Percentiles rank a stretch among this genome's conserved stretches.
phyloP scores from a whole-genome alignment of 2,797 vertebrate genomes.

The Stomatorhinus walkeri region DNA sequence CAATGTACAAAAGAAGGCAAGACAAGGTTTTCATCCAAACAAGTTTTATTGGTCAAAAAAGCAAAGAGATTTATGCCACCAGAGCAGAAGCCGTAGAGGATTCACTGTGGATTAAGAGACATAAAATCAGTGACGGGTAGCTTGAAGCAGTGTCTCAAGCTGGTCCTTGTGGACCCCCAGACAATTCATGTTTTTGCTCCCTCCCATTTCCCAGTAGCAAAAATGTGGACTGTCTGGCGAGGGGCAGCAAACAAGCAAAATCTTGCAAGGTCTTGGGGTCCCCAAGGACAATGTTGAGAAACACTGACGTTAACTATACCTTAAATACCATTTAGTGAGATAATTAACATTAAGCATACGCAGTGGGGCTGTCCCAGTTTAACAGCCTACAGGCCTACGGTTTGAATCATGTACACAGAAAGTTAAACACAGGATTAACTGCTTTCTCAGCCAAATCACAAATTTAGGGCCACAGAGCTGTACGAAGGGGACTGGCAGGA shows the following conservation, averaged over 20 bases:
- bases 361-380: background rate
- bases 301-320: background rate
- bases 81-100: slow-evolving; percentile 98
- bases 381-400: background rate
- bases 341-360: background rate
- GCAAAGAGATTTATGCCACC: slow-evolving; percentile 76
- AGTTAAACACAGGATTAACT: background rate
- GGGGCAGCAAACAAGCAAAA: background rate
- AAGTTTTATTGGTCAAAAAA: slow-evolving; percentile 24
- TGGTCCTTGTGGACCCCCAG: background rate
- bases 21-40: slow-evolving; percentile 45
- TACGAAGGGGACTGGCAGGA: slow-evolving; percentile 73
- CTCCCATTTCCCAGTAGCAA: background rate
- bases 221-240: background rate
- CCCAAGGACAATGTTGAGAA: background rate
- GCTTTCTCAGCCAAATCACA: background rate
- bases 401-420: background rate
- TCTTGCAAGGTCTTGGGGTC: background rate
- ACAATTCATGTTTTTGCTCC: background rate
- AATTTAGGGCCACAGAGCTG: slow-evolving; percentile 16
- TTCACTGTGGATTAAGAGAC: slow-evolving; percentile 68
- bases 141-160: background rate
- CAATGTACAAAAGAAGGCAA: slow-evolving; percentile 10
- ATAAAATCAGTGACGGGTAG: slow-evolving; percentile 12
- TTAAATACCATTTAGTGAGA: background rate